These are phyloP conservation scores for Drosophila albomicans DNA, from an alignment of 1,140 invertebrate genomes.

Conservation along the genomic window DNA sequence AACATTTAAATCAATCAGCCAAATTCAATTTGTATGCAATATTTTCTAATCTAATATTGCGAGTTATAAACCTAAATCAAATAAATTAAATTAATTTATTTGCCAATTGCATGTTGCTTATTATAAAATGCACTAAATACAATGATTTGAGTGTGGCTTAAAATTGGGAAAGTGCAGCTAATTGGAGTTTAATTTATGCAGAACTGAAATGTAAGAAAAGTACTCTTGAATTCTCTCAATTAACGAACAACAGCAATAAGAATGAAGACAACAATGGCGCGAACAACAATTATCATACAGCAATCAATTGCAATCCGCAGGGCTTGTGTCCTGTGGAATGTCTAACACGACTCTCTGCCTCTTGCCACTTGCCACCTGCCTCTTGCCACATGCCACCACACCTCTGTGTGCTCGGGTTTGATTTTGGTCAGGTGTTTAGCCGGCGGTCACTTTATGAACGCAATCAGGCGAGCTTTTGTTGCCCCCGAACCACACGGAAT, in stretches of 20 bases:
- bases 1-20: neutral
- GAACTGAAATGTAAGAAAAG: neutral
- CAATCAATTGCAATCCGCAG: constrained; percentile 70
- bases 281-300: constrained; percentile 23
- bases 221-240: neutral
- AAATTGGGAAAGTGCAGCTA: no score
- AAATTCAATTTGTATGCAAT: neutral
- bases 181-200: neutral
- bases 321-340: constrained; percentile 42
- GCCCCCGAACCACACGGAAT: constrained; percentile 18
- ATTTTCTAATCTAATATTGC: neutral
- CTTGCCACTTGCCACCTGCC: neutral
- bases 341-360: neutral
- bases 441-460: constrained; percentile 52
- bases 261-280: constrained; percentile 15
- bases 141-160: no score
- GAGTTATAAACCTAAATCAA: neutral
- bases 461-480: constrained; percentile 73
- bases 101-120: no score
- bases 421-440: constrained; percentile 70
- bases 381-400: neutral
- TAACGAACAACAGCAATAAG: neutral
- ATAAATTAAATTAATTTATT: neutral
- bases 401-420: constrained; percentile 23
- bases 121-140: no score